Evolutionary conservation across 2,113 vertebrate species (phyloP), one percentile per base, ranked within the genome.

Genomic region (Albula glossodonta): DNA sequence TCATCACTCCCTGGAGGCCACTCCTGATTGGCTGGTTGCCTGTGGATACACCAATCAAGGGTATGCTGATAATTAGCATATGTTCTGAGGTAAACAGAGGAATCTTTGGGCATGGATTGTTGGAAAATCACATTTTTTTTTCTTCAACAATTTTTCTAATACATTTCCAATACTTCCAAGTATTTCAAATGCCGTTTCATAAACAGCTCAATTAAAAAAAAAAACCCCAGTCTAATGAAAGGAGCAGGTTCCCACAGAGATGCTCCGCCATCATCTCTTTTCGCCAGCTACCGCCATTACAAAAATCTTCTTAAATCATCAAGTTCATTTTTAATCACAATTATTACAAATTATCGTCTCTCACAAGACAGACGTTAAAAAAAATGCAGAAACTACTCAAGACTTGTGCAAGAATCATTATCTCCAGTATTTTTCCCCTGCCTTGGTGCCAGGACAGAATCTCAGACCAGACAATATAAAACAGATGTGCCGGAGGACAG

Each of bases 401-500:
- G 88, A 89, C 89, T 87, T 90, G 90, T 92, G 94, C 91, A 90
- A 92, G 92, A 94, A 91, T 93, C 93, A 93, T 93, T 93, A 93
- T 93, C 93, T 93, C 74, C 91, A 91, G 94, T 87, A 93, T 93
- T 94, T 96, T 95, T 95, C 94, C 94, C 86, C 92, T 86, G 90
- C 87, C 82, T 81, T 79, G 77, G 85, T 92, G 94, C 95, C 95
- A 95, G 88, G 50, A 91, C 85, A 85, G 90, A 91, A 90, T 92
- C 89, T 88, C 87, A 87, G 89, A 88, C 88, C 87, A 90, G 84
- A 87, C 91, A 86, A 93, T 90, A 88, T 83, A 82, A 92, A 94
- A 93, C 95, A 95, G 95, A 95, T 95, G 95, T 94, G 91, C 86
- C 86, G 88, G 80, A 91, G 88, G 83, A 87, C 84, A 87, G 85